phyloP scores from a whole-genome alignment of 2,797 vertebrate genomes.

The Rachycentron canadum region DNA sequence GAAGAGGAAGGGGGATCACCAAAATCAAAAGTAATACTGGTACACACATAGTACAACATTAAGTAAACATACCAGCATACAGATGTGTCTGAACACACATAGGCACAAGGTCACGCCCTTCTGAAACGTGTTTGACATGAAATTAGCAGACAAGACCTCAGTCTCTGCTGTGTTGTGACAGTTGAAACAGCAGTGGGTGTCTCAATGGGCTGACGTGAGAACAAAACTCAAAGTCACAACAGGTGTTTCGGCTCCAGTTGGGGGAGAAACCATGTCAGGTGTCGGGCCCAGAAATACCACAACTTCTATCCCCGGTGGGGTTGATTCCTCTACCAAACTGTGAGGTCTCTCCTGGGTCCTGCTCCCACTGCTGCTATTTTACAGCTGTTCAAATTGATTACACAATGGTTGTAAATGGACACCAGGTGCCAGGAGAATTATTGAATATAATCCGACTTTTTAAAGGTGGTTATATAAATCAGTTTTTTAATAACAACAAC shows the following conservation, averaged over 20 bases:
- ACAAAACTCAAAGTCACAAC: constrained; percentile 52
- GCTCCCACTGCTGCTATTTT: constrained; percentile 50
- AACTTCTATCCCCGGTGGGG: constrained; percentile 41
- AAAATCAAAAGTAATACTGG: not conserved
- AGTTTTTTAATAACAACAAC: too few relatives aligned
- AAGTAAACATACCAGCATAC: constrained; percentile 11
- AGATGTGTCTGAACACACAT: constrained; percentile 24
- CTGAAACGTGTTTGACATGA: constrained; percentile 31
- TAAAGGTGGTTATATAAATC: constrained; percentile 30
- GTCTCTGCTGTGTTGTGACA: constrained; percentile 60
- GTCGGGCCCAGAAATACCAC: constrained; percentile 47
- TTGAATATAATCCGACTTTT: constrained; percentile 61
- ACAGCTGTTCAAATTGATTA: constrained; percentile 77
- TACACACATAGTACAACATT: constrained; percentile 3
- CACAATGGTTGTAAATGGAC: constrained; percentile 53
- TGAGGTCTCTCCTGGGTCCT: constrained; percentile 35
- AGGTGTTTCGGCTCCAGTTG: constrained; percentile 73
- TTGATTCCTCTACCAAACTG: constrained; percentile 9
- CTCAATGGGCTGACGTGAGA: constrained; percentile 60
- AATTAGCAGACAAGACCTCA: constrained; percentile 29
- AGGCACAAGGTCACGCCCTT: constrained; percentile 36
- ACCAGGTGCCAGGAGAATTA: constrained; percentile 66
- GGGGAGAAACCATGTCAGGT: constrained; percentile 55
- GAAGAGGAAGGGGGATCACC: not conserved
- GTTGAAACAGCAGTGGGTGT: constrained; percentile 50